Percentiles rank a stretch among this genome's conserved stretches.
phyloP scores from a whole-genome alignment of 2,113 vertebrate genomes.

The Eupsittula cactorum region DNA sequence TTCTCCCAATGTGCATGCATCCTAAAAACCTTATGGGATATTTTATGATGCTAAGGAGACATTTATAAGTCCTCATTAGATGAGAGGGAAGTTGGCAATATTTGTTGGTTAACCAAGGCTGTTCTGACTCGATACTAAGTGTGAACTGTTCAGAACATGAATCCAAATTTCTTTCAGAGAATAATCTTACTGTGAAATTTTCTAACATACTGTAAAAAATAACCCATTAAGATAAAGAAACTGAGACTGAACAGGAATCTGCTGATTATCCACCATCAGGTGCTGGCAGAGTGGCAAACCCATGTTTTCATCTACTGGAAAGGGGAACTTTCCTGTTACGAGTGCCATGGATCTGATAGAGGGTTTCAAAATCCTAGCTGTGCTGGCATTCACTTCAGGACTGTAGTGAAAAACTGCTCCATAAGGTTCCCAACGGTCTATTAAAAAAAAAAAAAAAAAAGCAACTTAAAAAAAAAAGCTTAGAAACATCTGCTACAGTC shows the following conservation, averaged over 20 bases:
- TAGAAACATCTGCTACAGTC: conserved; percentile 66
- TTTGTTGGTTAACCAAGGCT: neutral
- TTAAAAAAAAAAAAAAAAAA: conserved; percentile 8
- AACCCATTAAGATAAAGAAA: neutral
- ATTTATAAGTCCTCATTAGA: neutral
- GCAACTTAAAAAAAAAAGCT: neutral
- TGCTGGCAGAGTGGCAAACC: conserved; percentile 32
- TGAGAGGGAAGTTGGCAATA: neutral
- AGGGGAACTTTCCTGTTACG: neutral
- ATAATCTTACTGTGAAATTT: neutral
- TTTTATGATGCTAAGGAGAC: neutral
- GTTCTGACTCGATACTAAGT: neutral
- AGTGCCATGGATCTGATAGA: conserved; percentile 13
- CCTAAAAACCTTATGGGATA: neutral
- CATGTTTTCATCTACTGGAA: conserved; percentile 52
- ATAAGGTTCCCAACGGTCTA: conserved; percentile 62
- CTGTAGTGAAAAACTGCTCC: conserved; percentile 54
- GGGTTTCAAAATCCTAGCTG: conserved; percentile 45
- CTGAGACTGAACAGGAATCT: conserved; percentile 30
- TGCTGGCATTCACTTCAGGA: conserved; percentile 42
- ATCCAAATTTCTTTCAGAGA: conserved; percentile 1
- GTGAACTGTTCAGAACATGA: neutral
- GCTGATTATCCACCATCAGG: conserved; percentile 39
- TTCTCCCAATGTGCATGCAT: neutral
- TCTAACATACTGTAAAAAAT: conserved; percentile 10